Evolutionary conservation across 2,797 vertebrate genomes (phyloP).

Genomic region (Pelodytes ibericus): DNA sequence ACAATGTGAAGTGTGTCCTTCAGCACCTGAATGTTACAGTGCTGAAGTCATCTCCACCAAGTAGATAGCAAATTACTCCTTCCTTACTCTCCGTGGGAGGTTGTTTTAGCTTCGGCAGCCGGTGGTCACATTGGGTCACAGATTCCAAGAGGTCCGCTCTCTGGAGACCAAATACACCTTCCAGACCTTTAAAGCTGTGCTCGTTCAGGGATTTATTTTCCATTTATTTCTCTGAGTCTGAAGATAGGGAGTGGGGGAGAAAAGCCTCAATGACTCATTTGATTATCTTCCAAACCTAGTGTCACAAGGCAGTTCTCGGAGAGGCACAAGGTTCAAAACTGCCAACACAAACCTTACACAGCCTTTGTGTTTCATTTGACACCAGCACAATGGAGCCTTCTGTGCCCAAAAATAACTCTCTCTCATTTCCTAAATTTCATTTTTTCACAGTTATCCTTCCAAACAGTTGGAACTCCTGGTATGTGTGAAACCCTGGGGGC

Average conservation of each 20-base stretch:
- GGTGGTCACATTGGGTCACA: slow-evolving; percentile 33
- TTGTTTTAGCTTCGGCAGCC: not conserved
- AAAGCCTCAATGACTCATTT: slow-evolving; percentile 35
- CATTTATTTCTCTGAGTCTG: slow-evolving; percentile 14
- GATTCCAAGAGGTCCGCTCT: slow-evolving; percentile 19
- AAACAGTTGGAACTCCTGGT: slow-evolving; percentile 27
- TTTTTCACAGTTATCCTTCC: slow-evolving; percentile 24
- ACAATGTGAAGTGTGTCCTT: slow-evolving; percentile 27
- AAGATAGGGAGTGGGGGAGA: not conserved
- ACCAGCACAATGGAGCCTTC: slow-evolving; percentile 15
- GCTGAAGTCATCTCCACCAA: slow-evolving; percentile 30
- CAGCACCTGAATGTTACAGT: slow-evolving; percentile 26
- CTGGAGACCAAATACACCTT: slow-evolving; percentile 75
- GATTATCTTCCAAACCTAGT: slow-evolving; percentile 10
- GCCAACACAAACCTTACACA: slow-evolving; percentile 20
- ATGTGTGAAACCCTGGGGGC: slow-evolving; percentile 35
- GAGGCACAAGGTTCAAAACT: slow-evolving; percentile 11
- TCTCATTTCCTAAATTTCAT: slow-evolving; percentile 48
- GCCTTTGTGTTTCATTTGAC: slow-evolving; percentile 37
- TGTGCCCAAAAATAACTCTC: slow-evolving; percentile 38
- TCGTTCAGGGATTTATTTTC: slow-evolving; percentile 36
- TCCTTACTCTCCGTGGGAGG: slow-evolving; percentile 30
- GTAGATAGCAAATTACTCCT: slow-evolving; percentile 18
- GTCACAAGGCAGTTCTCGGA: slow-evolving; percentile 12
- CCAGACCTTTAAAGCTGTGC: slow-evolving; percentile 29